A percentile compares a stretch with the other conserved stretches of the same genome.
These are phyloP conservation scores for Crotalus viridis DNA, from an alignment of 2,113 vertebrate genomes.

Conservation along the genomic window DNA sequence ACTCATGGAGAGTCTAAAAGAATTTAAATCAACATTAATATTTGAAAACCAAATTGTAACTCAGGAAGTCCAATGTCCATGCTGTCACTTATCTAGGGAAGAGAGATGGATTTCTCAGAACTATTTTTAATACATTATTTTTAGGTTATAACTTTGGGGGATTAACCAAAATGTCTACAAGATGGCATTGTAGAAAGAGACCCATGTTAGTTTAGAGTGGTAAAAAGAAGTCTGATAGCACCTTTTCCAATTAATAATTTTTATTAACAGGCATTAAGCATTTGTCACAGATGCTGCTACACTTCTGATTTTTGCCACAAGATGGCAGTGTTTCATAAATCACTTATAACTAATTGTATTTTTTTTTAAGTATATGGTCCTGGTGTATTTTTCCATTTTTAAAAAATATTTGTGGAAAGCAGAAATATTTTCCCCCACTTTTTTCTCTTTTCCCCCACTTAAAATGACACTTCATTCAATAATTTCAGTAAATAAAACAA, in stretches of 20 bases:
- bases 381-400: not conserved
- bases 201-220: not conserved
- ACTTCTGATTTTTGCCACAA: slow-evolving; percentile 30
- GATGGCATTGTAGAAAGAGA: too few species aligned
- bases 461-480: not conserved
- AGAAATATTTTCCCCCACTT: not conserved
- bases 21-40: not conserved
- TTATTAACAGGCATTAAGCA: not conserved
- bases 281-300: not conserved
- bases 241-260: not conserved
- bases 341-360: not conserved
- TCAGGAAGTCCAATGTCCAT: not conserved
- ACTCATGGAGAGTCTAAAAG: not conserved
- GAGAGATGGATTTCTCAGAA: not conserved
- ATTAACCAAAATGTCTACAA: too few species aligned
- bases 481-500: not conserved
- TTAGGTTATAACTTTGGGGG: too few species aligned
- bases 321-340: slow-evolving; percentile 46
- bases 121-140: not conserved
- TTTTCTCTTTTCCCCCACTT: not conserved
- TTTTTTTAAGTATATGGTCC: not conserved
- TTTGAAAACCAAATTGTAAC: not conserved
- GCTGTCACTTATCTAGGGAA: not conserved
- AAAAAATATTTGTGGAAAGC: not conserved
- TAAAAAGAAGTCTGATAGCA: not conserved